phyloP scores from a whole-genome alignment of 1,140 invertebrate genomes.

The Uloborus diversus region DNA sequence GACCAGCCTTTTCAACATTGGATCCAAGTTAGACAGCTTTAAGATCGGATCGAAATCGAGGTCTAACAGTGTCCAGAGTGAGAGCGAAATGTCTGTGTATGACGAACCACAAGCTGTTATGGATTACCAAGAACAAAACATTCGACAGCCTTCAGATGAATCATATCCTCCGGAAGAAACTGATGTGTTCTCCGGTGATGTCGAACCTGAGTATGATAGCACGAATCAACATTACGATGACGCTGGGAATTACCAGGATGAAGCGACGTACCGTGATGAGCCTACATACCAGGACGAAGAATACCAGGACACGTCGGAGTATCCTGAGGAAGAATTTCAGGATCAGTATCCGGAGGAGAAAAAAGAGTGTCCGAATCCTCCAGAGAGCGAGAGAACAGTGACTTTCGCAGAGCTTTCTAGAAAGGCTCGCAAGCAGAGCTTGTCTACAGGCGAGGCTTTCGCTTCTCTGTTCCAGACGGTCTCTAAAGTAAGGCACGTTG shows the following conservation, averaged over 20 bases:
- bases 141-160: neutral
- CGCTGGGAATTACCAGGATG: neutral
- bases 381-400: constrained; percentile 1
- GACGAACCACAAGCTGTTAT: constrained; percentile 27
- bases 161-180: neutral
- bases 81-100: constrained; percentile 40
- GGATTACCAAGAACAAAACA: neutral
- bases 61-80: constrained; percentile 53
- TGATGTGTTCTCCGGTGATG: neutral
- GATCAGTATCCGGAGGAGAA: constrained; percentile 9
- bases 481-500: neutral
- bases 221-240: neutral
- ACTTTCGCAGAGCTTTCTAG: constrained; percentile 9
- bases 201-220: neutral
- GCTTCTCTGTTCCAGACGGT: constrained; percentile 50
- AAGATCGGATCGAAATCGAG: constrained; percentile 33
- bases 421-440: constrained; percentile 22
- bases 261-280: neutral
- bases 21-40: constrained; percentile 42
- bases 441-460: constrained; percentile 22
- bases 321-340: constrained; percentile 23
- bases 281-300: neutral
- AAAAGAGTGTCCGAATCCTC: neutral
- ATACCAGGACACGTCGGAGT: constrained; percentile 24
- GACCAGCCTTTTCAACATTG: constrained; percentile 48